phyloP scores from a whole-genome alignment of 2,888 invertebrate genomes.

The Sabatieria punctata region DNA sequence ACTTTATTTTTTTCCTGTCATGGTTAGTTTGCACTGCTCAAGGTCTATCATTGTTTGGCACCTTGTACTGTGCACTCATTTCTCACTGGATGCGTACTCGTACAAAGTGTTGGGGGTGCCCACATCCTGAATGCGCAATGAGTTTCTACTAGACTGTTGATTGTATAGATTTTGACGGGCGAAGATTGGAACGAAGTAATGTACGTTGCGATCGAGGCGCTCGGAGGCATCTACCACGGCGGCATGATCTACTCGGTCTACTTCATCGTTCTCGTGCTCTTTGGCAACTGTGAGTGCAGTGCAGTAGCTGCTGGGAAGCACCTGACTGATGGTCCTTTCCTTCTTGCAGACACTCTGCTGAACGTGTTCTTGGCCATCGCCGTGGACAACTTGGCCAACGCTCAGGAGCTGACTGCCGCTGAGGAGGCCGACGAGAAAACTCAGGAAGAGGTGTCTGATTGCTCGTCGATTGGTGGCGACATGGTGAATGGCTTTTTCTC shows the following conservation, averaged over 20 bases:
- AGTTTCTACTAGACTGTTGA: no score
- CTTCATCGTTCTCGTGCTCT: constrained; percentile 94
- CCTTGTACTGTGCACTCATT: no score
- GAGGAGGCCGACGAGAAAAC: constrained; percentile 83
- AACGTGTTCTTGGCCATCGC: constrained; percentile 99
- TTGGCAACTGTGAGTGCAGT: constrained; percentile 68
- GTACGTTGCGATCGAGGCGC: constrained; percentile 94
- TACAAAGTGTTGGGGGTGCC: no score
- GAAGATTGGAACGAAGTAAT: constrained; percentile 99
- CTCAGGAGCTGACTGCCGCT: constrained; percentile 94
- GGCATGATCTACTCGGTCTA: constrained; percentile 94
- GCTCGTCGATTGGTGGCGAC: no score
- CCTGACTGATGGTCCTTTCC: no score
- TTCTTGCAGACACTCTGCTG: constrained; percentile 68
- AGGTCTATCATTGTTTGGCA: no score
- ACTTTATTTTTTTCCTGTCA: no score
- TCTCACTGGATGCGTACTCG: no score
- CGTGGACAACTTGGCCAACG: constrained; percentile 97
- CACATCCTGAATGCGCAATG: no score
- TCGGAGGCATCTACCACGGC: constrained; percentile 68
- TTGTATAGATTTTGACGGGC: constrained; percentile 78
- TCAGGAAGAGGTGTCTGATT: constrained; percentile 20
- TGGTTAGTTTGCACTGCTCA: no score
- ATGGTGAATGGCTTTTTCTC: neutral
- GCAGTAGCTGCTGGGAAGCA: no score